Evolutionary conservation across 2,797 vertebrate species (phyloP).

Genomic region (Clarias pachynema): DNA sequence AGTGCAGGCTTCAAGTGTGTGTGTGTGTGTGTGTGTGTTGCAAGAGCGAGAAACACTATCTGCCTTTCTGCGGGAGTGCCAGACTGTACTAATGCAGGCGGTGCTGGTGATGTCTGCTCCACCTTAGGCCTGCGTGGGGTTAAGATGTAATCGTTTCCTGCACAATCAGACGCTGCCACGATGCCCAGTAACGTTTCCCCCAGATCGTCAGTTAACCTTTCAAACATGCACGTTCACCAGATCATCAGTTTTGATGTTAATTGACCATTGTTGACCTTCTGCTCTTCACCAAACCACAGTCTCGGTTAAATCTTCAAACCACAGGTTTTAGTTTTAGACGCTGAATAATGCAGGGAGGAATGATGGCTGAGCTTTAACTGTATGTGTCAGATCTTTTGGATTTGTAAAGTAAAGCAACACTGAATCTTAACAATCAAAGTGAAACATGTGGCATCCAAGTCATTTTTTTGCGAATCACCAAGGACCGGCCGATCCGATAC

Average conservation of each 20-base stretch:
- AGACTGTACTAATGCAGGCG: neutral
- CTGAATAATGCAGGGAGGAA: neutral
- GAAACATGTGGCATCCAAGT: neutral
- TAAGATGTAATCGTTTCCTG: neutral
- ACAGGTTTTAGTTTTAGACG: neutral
- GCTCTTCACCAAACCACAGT: neutral
- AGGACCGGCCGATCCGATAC: no score
- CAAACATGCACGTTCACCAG: neutral
- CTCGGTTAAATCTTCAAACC: neutral
- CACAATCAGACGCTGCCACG: no score
- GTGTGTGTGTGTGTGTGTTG: neutral
- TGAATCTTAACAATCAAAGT: neutral
- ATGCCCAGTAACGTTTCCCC: neutral
- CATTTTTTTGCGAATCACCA: neutral
- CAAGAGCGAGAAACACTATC: constrained; percentile 10
- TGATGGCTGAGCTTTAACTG: neutral
- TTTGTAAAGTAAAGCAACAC: neutral
- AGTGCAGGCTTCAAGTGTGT: neutral
- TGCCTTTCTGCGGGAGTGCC: neutral
- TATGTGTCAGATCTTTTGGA: neutral
- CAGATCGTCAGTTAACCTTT: neutral
- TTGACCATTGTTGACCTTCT: no score
- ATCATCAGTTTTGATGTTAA: neutral
- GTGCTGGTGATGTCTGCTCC: neutral
- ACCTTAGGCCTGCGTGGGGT: neutral